phyloP scores from a whole-genome alignment of 2,797 vertebrate species.

The Brotula barbata region DNA sequence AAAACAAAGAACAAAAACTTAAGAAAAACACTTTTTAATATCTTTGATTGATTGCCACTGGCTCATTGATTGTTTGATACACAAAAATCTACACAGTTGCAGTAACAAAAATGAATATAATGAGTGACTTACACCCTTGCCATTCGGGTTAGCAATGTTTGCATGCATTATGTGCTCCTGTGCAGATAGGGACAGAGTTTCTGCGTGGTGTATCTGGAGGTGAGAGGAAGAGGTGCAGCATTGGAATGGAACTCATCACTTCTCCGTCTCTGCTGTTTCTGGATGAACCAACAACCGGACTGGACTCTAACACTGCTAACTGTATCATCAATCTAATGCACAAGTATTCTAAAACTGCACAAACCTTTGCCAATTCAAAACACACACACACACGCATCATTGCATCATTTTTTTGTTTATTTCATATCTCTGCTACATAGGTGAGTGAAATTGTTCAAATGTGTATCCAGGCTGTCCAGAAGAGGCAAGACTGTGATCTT shows the following conservation, averaged over 20 bases:
- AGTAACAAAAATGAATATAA: neutral
- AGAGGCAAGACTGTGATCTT: slow-evolving; percentile 81
- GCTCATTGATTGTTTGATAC: neutral
- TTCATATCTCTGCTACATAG: neutral
- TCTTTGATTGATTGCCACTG: neutral
- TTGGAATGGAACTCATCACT: slow-evolving; percentile 81
- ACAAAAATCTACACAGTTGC: too few species aligned
- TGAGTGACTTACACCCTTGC: neutral
- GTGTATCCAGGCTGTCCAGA: slow-evolving; percentile 72
- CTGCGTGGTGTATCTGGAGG: slow-evolving; percentile 81
- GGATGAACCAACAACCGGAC: slow-evolving; percentile 82
- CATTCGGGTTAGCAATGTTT: neutral
- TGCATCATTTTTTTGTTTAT: neutral
- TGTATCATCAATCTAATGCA: slow-evolving; percentile 71
- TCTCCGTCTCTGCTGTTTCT: slow-evolving; percentile 79
- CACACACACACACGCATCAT: neutral
- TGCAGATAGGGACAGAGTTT: slow-evolving; percentile 81
- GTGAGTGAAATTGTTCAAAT: slow-evolving; percentile 1
- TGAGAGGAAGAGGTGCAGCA: slow-evolving; percentile 81
- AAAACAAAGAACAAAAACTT: neutral
- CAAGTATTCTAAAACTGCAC: slow-evolving; percentile 41
- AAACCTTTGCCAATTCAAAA: neutral
- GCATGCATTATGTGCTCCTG: slow-evolving; percentile 15
- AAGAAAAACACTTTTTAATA: neutral
- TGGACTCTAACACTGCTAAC: slow-evolving; percentile 80